Evolutionary conservation across 2,888 invertebrate species (phyloP), one percentile per base, ranked within the genome.

Genomic region (Polyommatus icarus): DNA sequence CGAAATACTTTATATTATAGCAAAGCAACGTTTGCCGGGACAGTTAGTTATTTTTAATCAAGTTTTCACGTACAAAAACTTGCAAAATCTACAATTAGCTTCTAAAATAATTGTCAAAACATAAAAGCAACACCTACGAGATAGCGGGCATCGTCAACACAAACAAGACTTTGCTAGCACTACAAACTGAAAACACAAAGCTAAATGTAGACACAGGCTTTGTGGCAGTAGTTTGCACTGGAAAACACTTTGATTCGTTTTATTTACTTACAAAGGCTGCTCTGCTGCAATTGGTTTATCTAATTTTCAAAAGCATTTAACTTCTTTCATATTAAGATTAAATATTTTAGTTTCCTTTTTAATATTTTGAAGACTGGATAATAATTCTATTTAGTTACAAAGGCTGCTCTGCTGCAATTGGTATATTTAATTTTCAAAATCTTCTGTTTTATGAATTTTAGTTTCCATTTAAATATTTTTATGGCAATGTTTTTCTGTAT

Each of bases 151-250:
- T 76, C 77, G 72, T 80, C 78, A 76, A 79, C 71, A 78, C 82
- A 85, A 87, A 87, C 84, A 84, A 84, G 84, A 83, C 83, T 79
- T 78, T 80, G 80, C 79, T 76, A 80, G 79, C 82, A 84, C 80
- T 80, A 84, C 81, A 83, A 83, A 84, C 82, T 82, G 81, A 80
- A 83, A 82, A 84, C 80, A 85, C 84, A 86, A 85, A 87, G 86
- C 84, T 82, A 82, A 85, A 84, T 84, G 84, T 85, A 82, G 83
- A 85, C 84, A 82, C 83, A 83, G 80, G 82, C 83, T 83, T 78
- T 82, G 83, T 81, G 82, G 83, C 81, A 82, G 83, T 84, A 85
- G 84, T 85, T 83, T 83, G 82, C 80, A 71, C 81, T 82, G 81
- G 80, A 78, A 82, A 82, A 83, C 82, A 83, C 83, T 85, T 85